Base-by-base conservation (phyloP, 2,888 invertebrate species). In the Lydus trimaculatus region DNA sequence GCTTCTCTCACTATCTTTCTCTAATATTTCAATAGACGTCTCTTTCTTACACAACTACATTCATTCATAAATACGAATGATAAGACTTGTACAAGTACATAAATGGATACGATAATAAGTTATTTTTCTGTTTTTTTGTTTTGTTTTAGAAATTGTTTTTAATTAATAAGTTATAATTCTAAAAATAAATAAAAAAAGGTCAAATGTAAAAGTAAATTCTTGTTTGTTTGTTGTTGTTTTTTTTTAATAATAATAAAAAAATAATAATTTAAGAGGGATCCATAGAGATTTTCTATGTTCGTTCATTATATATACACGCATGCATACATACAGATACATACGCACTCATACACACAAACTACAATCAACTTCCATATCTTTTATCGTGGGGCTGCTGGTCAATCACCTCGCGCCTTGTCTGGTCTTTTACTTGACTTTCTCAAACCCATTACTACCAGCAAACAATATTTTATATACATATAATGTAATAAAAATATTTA, bases 401-500 rank as follows among this genome's bases (percentile, higher is more conserved):
- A 64, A 64, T 64, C 64, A 64, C 64, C 64, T 64, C 64, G 48
- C 20, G 48, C 48, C 48, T 36, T 33, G 60, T 60, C 31, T 60
- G 60, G 33, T 60, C 60, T 60, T 60, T 63, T 52, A 48, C 63
- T 63, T 48, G 63, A 63, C 63, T 63, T 52, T 48, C 60, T 60
- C 60, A 60, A 36, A 36, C 60, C 31, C 36, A 52, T 52, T 52
- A 60, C 60, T 52, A 52, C 20, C 48, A 52, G 23, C 48, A 23
- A 52, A 52, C 48, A 52, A 20, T 23, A 52, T 39, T n/a, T n/a
- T n/a, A n/a, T n/a, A n/a, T n/a, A n/a, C n/a, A 39, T 39, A 52
- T 17, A 52, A 52, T 52, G 48, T 20, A 52, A 52, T 52, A 52
- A 52, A 52, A 52, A 52, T 52, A 23, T 52, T 52, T 52, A 52